Conservation (phyloP, 1,140 invertebrate species). For the Ips typographus region DNA sequence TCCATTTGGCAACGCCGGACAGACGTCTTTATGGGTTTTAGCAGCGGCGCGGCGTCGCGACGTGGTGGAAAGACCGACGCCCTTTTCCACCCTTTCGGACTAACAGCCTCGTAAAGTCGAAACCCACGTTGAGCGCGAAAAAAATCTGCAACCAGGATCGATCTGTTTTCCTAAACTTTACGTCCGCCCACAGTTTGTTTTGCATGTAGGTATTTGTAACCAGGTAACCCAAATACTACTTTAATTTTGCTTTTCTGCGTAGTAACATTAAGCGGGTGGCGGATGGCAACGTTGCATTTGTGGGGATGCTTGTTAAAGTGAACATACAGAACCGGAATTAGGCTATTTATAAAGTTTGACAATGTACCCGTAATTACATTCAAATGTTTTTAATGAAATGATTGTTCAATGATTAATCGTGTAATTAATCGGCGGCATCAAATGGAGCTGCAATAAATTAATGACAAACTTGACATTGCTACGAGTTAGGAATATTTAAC, state of each 20-base stretch:
- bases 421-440: too few species aligned
- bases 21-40: conserved; percentile 34
- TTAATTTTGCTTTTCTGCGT: conserved; percentile 4
- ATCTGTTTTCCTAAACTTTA: not conserved
- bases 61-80: conserved; percentile 22
- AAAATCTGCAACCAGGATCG: not conserved
- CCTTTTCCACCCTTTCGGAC: conserved; percentile 20
- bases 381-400: too few species aligned
- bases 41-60: conserved; percentile 20
- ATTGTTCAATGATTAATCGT: too few species aligned
- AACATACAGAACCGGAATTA: too few species aligned
- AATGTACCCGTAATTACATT: too few species aligned
- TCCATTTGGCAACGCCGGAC: conserved; percentile 28
- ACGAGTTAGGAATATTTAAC: too few species aligned
- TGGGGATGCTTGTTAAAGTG: not conserved
- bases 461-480: too few species aligned
- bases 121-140: too few species aligned
- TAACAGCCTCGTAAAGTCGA: not conserved
- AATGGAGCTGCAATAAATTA: too few species aligned
- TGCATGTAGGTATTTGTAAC: conserved; percentile 6
- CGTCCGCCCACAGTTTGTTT: not conserved
- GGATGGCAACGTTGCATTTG: not conserved
- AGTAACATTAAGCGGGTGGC: not conserved
- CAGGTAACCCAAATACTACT: conserved; percentile 11
- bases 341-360: too few species aligned